Evolutionary conservation across 2,113 vertebrate species (phyloP).

Genomic region (Gorsachius goisagi): DNA sequence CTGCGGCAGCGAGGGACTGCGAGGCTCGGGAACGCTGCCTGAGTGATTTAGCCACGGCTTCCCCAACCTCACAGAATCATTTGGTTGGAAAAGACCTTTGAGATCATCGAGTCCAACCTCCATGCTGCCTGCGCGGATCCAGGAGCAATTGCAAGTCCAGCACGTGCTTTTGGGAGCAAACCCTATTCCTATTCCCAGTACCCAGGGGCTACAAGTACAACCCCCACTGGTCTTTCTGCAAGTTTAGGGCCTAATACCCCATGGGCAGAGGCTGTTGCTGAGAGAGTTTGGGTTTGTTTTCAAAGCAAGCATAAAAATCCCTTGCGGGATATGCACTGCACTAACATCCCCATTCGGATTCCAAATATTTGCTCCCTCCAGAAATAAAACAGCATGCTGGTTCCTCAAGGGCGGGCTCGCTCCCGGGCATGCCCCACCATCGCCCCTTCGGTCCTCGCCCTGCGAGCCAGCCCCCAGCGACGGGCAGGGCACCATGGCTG

Average conservation of each 20-base stretch:
- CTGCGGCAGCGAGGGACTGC: not conserved
- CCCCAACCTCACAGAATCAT: not conserved
- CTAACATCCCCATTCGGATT: not conserved
- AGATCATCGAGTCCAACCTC: not conserved
- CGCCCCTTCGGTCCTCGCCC: not conserved
- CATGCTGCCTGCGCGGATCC: not conserved
- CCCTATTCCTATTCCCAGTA: not conserved
- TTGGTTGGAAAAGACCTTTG: too few relatives aligned
- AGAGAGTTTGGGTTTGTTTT: not conserved
- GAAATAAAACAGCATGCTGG: not conserved
- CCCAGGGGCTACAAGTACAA: not conserved
- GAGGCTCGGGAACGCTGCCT: not conserved
- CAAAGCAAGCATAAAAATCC: not conserved
- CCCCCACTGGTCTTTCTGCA: fast-evolving
- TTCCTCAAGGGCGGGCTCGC: not conserved
- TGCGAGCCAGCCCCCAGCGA: not conserved
- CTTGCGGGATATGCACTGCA: not conserved
- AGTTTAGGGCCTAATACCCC: not conserved
- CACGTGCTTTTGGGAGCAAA: not conserved
- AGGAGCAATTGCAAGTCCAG: not conserved
- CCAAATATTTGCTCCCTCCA: not conserved
- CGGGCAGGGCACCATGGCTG: too few relatives aligned
- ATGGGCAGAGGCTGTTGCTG: not conserved
- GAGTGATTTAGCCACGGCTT: not conserved
- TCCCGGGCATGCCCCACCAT: not conserved